phyloP scores from a whole-genome alignment of 1,140 invertebrate genomes.

The Diachasmimorpha longicaudata region DNA sequence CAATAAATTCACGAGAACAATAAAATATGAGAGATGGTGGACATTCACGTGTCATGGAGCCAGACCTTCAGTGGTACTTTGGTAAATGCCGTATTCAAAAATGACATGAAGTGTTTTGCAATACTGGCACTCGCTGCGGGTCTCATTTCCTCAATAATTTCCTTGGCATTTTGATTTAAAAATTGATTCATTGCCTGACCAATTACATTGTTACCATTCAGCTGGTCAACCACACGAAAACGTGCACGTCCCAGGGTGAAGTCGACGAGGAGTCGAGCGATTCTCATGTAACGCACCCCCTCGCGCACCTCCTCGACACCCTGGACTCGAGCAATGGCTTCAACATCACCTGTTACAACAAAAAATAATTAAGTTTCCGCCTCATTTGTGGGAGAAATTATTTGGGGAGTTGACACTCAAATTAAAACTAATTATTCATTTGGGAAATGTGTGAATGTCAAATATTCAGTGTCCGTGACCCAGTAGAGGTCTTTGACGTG shows the following conservation, averaged over 20 bases:
- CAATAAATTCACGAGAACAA: background rate
- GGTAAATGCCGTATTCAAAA: constrained; percentile 78
- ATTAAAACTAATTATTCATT: too few species aligned
- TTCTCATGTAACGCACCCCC: constrained; percentile 70
- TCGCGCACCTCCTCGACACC: constrained; percentile 70
- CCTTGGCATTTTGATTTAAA: constrained; percentile 82
- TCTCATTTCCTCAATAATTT: constrained; percentile 84
- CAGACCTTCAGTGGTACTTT: constrained; percentile 79
- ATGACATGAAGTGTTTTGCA: constrained; percentile 77
- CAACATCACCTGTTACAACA: constrained; percentile 67
- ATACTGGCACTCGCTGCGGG: constrained; percentile 77
- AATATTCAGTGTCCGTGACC: background rate
- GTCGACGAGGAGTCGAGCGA: constrained; percentile 71
- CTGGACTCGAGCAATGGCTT: constrained; percentile 73
- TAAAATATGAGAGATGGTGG: background rate
- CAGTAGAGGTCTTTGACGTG: background rate
- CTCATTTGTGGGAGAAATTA: background rate
- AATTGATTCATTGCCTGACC: constrained; percentile 85
- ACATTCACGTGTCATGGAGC: constrained; percentile 62
- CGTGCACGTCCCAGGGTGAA: constrained; percentile 73
- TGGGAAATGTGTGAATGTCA: too few species aligned
- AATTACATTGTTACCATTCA: constrained; percentile 77
- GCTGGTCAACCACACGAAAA: constrained; percentile 73
- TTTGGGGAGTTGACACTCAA: too few species aligned
- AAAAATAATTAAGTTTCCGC: background rate